A percentile compares a stretch with the other conserved stretches of the same genome.
Conservation (phyloP, 1,140 invertebrate species). For the Leptestheria dahalacensis region DNA sequence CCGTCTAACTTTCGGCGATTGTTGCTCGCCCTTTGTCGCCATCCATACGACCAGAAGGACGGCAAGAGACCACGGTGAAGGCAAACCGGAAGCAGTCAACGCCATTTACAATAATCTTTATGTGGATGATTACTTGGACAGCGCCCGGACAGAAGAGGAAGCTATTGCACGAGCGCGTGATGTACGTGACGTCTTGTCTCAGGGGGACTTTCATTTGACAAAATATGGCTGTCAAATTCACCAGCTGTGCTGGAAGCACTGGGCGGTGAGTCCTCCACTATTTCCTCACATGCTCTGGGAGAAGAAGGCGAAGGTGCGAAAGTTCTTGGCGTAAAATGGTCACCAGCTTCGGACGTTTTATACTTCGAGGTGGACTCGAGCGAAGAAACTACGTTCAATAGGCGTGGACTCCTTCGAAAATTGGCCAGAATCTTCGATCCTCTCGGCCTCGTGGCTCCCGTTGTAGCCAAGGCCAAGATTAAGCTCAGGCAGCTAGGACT, state of each 20-base stretch:
- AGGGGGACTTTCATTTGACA: conserved; percentile 6
- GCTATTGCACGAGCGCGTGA: background rate
- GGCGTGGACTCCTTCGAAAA: conserved; percentile 6
- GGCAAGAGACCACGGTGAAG: background rate
- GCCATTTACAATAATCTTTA: conserved; percentile 15
- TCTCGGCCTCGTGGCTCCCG: conserved; percentile 8
- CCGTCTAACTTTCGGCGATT: conserved; percentile 15
- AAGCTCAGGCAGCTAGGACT: conserved; percentile 22
- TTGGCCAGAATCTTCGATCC: conserved; percentile 22
- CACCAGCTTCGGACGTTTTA: conserved; percentile 4
- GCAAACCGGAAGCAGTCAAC: background rate
- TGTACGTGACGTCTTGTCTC: background rate
- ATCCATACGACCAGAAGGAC: background rate
- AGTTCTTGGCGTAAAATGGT: background rate
- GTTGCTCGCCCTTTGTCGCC: conserved; percentile 16
- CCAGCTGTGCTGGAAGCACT: background rate
- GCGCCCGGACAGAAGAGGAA: background rate
- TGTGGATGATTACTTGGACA: conserved; percentile 18
- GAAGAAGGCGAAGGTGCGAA: background rate
- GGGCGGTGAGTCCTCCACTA: no score
- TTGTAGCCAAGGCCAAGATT: background rate
- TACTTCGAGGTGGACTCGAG: background rate
- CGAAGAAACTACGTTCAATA: conserved; percentile 1
- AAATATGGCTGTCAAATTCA: conserved; percentile 3
- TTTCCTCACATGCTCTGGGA: background rate